A percentile compares a stretch with the other conserved stretches of the same genome.
phyloP scores from a whole-genome alignment of 1,140 invertebrate genomes.

The Eriocheir sinensis region DNA sequence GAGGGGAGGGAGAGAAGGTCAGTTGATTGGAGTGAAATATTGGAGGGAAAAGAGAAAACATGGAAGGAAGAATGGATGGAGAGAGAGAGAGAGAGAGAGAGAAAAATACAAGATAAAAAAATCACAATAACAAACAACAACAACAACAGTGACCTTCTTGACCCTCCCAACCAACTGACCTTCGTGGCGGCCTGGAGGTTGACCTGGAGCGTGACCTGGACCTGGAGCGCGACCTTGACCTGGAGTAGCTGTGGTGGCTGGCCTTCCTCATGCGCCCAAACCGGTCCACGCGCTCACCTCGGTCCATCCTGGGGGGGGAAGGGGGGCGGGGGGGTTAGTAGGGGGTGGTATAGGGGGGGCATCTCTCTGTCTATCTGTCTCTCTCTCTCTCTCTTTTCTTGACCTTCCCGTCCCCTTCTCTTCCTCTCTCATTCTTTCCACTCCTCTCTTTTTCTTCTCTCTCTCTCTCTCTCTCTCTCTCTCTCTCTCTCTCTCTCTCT shows the following conservation, averaged over 20 bases:
- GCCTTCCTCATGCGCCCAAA: slow-evolving; percentile 63
- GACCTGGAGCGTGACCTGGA: slow-evolving; percentile 47
- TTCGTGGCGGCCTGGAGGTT: background rate
- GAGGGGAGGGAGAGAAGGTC: background rate
- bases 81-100: background rate
- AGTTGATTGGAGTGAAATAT: background rate
- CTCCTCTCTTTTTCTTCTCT: background rate
- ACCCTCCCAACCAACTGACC: too few species aligned
- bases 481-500: background rate
- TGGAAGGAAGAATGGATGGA: background rate
- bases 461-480: background rate
- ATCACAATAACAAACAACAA: background rate
- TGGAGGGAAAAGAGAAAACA: background rate
- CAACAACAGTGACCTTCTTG: background rate
- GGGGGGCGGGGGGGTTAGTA: background rate
- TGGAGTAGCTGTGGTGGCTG: slow-evolving; percentile 45
- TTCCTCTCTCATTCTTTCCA: too few species aligned
- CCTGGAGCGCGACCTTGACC: slow-evolving; percentile 46
- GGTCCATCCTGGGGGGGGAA: background rate
- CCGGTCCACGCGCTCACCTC: slow-evolving; percentile 31
- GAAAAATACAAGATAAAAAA: background rate
- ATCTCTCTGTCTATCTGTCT: too few species aligned
- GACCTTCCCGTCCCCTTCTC: background rate
- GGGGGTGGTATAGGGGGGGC: too few species aligned
- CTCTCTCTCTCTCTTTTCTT: too few species aligned